phyloP scores from a whole-genome alignment of 2,113 vertebrate genomes.

The Leuciscus idus region DNA sequence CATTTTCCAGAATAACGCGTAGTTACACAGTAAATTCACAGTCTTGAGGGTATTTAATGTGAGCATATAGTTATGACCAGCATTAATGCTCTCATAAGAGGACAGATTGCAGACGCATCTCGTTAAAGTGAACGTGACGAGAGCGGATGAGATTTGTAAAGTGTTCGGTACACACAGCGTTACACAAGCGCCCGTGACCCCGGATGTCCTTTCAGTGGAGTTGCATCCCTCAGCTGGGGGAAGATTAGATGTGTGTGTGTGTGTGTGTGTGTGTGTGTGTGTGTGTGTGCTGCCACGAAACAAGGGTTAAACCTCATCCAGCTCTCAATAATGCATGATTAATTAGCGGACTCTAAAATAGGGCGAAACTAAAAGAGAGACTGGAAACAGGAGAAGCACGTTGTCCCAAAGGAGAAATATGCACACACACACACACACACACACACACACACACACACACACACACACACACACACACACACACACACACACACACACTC shows the following conservation, averaged over 20 bases:
- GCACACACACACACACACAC: slow-evolving; percentile 21
- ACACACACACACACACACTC: background rate
- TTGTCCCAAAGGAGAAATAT: slow-evolving; percentile 38
- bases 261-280: too few species aligned
- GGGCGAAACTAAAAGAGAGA: slow-evolving; percentile 74
- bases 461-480: slow-evolving; percentile 22
- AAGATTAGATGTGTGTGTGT: too few species aligned
- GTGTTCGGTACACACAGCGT: background rate
- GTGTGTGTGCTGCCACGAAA: slow-evolving; percentile 52
- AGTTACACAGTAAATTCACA: too few species aligned
- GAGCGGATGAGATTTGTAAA: slow-evolving; percentile 16
- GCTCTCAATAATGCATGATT: slow-evolving; percentile 81
- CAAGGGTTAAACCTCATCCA: slow-evolving; percentile 70
- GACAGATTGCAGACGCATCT: slow-evolving; percentile 12
- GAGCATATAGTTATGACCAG: too few species aligned
- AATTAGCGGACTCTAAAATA: slow-evolving; percentile 76
- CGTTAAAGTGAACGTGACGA: background rate
- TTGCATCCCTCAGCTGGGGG: background rate
- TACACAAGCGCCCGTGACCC: slow-evolving; percentile 21
- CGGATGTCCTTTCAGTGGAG: slow-evolving; percentile 36
- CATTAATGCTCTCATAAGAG: background rate
- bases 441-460: slow-evolving; percentile 22
- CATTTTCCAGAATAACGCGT: too few species aligned
- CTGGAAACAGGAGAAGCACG: slow-evolving; percentile 70
- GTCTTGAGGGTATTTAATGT: too few species aligned